A percentile compares a stretch with the other conserved stretches of the same genome.
These are phyloP conservation scores for Enteromius anoplus DNA, from an alignment of 2,797 vertebrate genomes.

Conservation along the genomic window DNA sequence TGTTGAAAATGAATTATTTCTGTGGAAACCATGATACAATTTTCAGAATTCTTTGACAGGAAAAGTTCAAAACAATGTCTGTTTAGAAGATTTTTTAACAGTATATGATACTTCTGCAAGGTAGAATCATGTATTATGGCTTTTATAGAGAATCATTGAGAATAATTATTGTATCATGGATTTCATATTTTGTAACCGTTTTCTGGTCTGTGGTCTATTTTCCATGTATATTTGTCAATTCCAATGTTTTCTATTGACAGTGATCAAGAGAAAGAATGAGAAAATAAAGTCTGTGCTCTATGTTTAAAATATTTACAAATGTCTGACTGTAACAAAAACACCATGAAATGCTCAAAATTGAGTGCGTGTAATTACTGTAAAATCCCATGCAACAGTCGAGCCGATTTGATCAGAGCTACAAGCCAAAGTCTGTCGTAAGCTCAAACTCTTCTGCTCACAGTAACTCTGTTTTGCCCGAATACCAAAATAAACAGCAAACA, in stretches of 20 bases:
- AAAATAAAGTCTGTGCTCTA: not conserved
- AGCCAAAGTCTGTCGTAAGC: not conserved
- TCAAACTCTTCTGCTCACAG: slow-evolving; percentile 14
- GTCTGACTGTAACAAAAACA: not conserved
- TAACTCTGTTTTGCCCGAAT: not conserved
- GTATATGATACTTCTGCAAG: not conserved
- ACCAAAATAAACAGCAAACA: slow-evolving; percentile 25
- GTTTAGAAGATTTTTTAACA: not conserved
- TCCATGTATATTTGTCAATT: not conserved
- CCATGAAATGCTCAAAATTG: slow-evolving; percentile 1
- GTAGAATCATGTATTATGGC: too few relatives aligned
- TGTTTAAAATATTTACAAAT: not conserved
- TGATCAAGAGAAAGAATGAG: not conserved
- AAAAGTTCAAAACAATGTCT: too few relatives aligned
- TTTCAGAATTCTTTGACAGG: not conserved
- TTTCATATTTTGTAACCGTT: not conserved
- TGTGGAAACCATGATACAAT: not conserved
- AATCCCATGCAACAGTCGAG: slow-evolving; percentile 1
- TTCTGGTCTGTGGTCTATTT: not conserved
- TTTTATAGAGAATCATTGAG: too few relatives aligned
- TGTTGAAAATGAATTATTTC: not conserved
- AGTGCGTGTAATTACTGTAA: slow-evolving; percentile 1
- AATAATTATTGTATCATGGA: not conserved
- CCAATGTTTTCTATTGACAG: not conserved
- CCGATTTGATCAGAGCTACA: not conserved